Percentiles rank a stretch among this genome's conserved stretches.
Conservation (phyloP, 2,888 invertebrate genomes). For the Cephus runcator region DNA sequence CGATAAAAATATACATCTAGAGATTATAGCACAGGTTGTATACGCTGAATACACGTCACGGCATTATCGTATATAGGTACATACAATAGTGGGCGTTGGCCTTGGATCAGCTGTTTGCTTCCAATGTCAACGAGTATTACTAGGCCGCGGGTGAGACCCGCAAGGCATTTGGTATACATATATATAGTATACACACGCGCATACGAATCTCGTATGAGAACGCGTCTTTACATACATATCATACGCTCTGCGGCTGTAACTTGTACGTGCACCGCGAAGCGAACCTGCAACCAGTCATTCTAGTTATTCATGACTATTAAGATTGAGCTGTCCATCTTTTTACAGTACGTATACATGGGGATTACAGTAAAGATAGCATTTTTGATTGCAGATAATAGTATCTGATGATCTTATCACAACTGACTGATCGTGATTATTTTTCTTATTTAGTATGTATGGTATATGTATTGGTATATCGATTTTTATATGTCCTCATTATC, state of each 20-base stretch:
- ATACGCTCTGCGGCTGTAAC: too few relatives aligned
- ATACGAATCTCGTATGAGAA: not conserved
- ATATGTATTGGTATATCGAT: not conserved
- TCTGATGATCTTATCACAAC: not conserved
- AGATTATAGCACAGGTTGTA: not conserved
- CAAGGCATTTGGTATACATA: conserved; percentile 9
- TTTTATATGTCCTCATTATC: not conserved
- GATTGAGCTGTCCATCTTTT: not conserved
- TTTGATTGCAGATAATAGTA: not conserved
- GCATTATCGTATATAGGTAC: conserved; percentile 26
- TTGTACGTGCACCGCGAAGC: not conserved
- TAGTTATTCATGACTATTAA: not conserved
- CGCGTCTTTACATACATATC: too few relatives aligned
- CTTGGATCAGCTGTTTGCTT: conserved; percentile 55
- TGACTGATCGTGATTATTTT: not conserved
- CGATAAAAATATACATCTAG: not conserved
- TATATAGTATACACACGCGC: conserved; percentile 7
- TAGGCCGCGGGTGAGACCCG: conserved; percentile 25
- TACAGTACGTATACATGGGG: not conserved
- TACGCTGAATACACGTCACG: conserved; percentile 12
- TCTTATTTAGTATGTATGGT: not conserved
- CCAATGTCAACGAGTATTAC: conserved; percentile 51
- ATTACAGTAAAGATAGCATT: not conserved
- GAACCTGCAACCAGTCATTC: not conserved
- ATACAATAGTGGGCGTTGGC: conserved; percentile 36